A percentile compares a stretch with the other conserved stretches of the same genome.
These are phyloP conservation scores for Drosophila melanica DNA, from an alignment of 1,140 invertebrate genomes.

Conservation along the genomic window DNA sequence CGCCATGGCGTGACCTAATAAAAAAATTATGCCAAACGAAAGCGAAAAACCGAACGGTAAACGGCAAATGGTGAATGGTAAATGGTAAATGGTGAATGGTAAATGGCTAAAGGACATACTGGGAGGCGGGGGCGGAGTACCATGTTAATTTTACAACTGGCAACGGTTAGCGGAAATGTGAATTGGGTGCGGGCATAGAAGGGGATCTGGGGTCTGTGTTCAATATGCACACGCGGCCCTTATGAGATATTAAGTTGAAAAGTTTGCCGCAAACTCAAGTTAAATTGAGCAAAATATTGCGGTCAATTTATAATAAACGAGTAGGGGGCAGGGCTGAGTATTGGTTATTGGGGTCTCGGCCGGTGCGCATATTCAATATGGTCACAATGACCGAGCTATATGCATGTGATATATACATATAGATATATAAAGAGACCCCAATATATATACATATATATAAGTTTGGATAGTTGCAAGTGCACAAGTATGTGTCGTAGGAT, in stretches of 20 bases:
- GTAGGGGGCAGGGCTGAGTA: not conserved
- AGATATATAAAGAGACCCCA: too few species aligned
- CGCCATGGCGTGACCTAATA: constrained; percentile 72
- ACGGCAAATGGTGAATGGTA: constrained; percentile 18
- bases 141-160: constrained; percentile 60
- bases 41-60: constrained; percentile 57
- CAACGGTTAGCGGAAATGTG: constrained; percentile 38
- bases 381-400: constrained; percentile 20
- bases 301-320: constrained; percentile 75
- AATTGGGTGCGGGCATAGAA: not conserved
- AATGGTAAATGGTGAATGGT: constrained; percentile 16
- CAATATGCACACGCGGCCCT: constrained; percentile 70
- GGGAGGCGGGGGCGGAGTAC: constrained; percentile 18
- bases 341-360: constrained; percentile 14
- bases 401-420: not conserved
- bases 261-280: constrained; percentile 68
- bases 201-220: constrained; percentile 31
- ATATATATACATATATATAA: constrained; percentile 3
- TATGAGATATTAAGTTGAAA: constrained; percentile 80
- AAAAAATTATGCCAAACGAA: constrained; percentile 79
- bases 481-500: constrained; percentile 30
- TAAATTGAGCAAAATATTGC: constrained; percentile 83
- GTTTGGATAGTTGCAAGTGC: constrained; percentile 24
- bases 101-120: constrained; percentile 32
- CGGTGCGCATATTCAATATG: constrained; percentile 41